Conservation (phyloP, 1,140 invertebrate species). For the Danaus plexippus region DNA sequence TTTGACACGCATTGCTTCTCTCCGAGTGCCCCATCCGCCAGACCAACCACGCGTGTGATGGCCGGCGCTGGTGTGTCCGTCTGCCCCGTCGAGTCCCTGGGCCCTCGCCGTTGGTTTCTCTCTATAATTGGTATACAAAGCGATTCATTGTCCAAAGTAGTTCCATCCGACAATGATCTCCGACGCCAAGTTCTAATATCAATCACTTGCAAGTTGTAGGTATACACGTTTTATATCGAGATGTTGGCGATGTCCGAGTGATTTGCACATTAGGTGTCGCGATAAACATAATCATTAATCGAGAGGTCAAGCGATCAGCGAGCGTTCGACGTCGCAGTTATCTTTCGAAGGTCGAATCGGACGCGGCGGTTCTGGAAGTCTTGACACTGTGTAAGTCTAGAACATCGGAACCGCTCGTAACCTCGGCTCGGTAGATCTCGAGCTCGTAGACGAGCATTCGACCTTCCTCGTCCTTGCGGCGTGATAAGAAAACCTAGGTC, state of each 20-base stretch:
- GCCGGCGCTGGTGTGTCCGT: too few relatives aligned
- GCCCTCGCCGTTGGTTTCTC: background rate
- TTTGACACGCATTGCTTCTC: too few relatives aligned
- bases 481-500: constrained; percentile 38
- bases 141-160: constrained; percentile 2
- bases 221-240: background rate
- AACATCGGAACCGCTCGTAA: too few relatives aligned
- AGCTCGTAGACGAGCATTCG: constrained; percentile 30
- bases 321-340: constrained; percentile 25
- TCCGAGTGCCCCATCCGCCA: too few relatives aligned
- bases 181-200: constrained; percentile 2
- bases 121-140: constrained; percentile 8
- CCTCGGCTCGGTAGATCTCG: background rate
- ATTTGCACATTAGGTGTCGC: constrained; percentile 25
- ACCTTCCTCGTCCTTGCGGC: constrained; percentile 57
- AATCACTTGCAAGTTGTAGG: background rate
- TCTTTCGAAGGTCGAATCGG: constrained; percentile 38
- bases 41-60: too few relatives aligned
- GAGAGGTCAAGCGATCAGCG: constrained; percentile 30
- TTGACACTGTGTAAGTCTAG: background rate
- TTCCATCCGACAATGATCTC: constrained; percentile 3
- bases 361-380: constrained; percentile 14
- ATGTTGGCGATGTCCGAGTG: constrained; percentile 15
- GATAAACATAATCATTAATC: constrained; percentile 20
- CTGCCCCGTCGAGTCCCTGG: background rate